phyloP scores from a whole-genome alignment of 2,797 vertebrate species.

The Thalassophryne amazonica region DNA sequence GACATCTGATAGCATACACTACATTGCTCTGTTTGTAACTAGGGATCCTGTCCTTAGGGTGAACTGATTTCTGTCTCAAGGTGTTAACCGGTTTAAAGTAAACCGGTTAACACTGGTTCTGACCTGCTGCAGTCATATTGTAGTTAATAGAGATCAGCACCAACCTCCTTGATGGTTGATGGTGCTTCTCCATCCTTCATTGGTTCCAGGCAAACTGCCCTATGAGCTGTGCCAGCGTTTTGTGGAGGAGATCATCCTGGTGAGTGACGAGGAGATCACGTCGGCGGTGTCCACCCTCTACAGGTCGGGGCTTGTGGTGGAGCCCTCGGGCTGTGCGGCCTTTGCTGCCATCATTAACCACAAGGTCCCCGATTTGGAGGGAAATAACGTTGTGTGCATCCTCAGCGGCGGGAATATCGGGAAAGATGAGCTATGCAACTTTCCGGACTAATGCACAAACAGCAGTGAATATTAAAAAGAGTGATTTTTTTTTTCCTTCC shows the following conservation, averaged over 20 bases:
- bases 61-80: too few relatives aligned
- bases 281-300: slow-evolving; percentile 72
- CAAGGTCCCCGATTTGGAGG: slow-evolving; percentile 68
- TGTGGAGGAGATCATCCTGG: slow-evolving; percentile 74
- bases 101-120: too few relatives aligned
- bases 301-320: slow-evolving; percentile 73
- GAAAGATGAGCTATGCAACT: slow-evolving; percentile 74
- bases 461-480: too few relatives aligned
- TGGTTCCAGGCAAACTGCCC: slow-evolving; percentile 63
- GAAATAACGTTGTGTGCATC: slow-evolving; percentile 69
- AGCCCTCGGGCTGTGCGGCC: slow-evolving; percentile 74
- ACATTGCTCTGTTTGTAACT: too few relatives aligned
- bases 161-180: too few relatives aligned
- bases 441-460: slow-evolving; percentile 52
- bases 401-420: slow-evolving; percentile 79
- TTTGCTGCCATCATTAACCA: slow-evolving; percentile 72
- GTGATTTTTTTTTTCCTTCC: too few relatives aligned
- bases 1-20: too few relatives aligned
- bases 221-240: slow-evolving; percentile 72
- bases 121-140: too few relatives aligned
- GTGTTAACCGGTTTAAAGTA: too few relatives aligned
- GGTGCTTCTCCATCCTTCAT: not conserved
- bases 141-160: too few relatives aligned
- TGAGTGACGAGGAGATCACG: slow-evolving; percentile 77
- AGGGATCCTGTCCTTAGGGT: too few relatives aligned